Percentiles rank a stretch among this genome's conserved stretches.
Conservation (phyloP, 2,113 vertebrate species). For the human region DNA sequence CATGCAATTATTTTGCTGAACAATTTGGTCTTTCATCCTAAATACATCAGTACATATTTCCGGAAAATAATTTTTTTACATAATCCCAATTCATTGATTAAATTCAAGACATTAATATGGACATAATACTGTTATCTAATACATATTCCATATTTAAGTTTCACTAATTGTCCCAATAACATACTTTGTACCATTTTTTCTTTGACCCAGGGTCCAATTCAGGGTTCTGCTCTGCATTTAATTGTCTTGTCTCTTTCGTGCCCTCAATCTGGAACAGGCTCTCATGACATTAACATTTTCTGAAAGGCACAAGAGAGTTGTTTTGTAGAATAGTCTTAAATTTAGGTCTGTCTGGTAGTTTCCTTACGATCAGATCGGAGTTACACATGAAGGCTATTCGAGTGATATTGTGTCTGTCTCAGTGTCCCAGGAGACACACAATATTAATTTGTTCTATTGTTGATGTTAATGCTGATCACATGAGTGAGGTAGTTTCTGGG, state of each 20-base stretch:
- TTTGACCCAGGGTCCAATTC: neutral
- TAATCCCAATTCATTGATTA: neutral
- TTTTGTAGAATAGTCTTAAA: neutral
- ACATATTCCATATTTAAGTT: neutral
- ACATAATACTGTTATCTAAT: neutral
- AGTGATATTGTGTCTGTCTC: neutral
- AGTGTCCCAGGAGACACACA: neutral
- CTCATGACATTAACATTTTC: neutral
- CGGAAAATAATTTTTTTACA: neutral
- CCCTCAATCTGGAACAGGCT: neutral
- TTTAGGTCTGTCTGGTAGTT: neutral
- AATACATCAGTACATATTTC: neutral
- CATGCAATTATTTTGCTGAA: neutral
- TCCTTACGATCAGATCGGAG: neutral
- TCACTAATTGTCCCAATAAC: neutral
- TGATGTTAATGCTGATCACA: neutral
- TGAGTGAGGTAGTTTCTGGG: neutral
- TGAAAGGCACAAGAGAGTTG: neutral
- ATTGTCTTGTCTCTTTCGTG: neutral
- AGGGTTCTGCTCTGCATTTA: neutral
- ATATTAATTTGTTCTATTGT: neutral
- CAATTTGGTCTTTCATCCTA: neutral
- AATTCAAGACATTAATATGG: neutral
- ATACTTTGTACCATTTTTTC: neutral
- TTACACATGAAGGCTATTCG: rapidly evolving